Evolutionary conservation across 2,113 vertebrate genomes (phyloP), one percentile per base, ranked within the genome.

Genomic region (Corythoichthys haematopterus): DNA sequence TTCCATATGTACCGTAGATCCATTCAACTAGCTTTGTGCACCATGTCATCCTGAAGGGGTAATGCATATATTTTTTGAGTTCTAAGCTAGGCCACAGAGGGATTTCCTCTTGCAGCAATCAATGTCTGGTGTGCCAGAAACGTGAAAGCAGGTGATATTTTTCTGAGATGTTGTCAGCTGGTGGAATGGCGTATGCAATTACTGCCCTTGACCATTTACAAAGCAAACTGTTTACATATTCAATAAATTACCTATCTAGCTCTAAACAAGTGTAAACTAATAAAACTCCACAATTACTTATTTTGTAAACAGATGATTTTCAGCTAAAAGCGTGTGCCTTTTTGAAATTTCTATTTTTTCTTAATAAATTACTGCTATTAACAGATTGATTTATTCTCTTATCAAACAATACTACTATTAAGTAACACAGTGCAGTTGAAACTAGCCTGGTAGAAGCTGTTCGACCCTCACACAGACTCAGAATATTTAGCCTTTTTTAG

Each of bases 1-100:
- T 90, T 79, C 81, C 86, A 82, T 74, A 84, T 90, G 85, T 55
- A 45, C 9, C 40, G 50, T 33, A 61, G 28, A 83, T 78, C 47
- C 77, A 65, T 69, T 75, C 65, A 38, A 45, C 47, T 57, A 56
- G 57, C 46, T 13, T 46, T 62, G 70, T 63, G 57, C 57, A 67
- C 59, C 9, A 55, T 68, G 46, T 66, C 71, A 61, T 78, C 66
- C 46, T 28, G 9, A 65, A 52, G 47, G 53, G 52, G 5, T 60
- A 35, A 43, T 52, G 35, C 4, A 43, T 6, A 37, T 48, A 11
- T 55, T 45, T 56, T 66, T 13, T 16, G n/a, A 1, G 13, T 45
- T 20, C 38, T 10, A 46, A 76, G 1, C 50, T 35, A n/a, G 50
- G 48, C 50, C 51, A 4, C 58, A 51, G 43, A 60, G 57, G 65